phyloP scores from a whole-genome alignment of 1,140 invertebrate genomes.

The Plodia interpunctella region DNA sequence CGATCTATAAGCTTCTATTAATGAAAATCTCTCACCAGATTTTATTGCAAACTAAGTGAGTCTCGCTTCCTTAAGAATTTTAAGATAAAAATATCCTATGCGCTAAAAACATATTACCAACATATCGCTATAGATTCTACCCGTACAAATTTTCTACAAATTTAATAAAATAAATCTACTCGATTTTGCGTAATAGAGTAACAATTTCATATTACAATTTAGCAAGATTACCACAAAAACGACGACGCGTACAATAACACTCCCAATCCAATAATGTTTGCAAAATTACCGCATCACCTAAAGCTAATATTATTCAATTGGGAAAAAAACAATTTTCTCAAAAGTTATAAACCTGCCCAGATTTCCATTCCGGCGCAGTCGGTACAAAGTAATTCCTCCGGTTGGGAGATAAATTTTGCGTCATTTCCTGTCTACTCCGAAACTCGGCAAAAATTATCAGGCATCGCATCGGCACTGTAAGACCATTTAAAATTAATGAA shows the following conservation, averaged over 20 bases:
- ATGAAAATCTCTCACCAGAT: constrained; percentile 37
- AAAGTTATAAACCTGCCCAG: constrained; percentile 58
- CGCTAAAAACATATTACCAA: too few relatives aligned
- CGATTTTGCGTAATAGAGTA: too few relatives aligned
- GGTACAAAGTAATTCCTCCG: constrained; percentile 62
- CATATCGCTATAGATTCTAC: too few relatives aligned
- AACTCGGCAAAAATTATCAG: constrained; percentile 66
- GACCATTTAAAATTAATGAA: constrained; percentile 74
- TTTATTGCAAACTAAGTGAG: too few relatives aligned
- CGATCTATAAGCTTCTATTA: constrained; percentile 43
- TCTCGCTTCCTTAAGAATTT: too few relatives aligned
- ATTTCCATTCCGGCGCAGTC: constrained; percentile 67
- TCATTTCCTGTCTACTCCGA: constrained; percentile 60
- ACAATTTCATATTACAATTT: too few relatives aligned
- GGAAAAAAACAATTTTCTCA: constrained; percentile 50
- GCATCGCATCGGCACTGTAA: constrained; percentile 51
- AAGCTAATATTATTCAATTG: constrained; percentile 54
- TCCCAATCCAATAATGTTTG: constrained; percentile 37
- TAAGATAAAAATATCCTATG: too few relatives aligned
- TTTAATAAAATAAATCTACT: too few relatives aligned
- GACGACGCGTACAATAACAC: constrained; percentile 12
- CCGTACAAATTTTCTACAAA: too few relatives aligned
- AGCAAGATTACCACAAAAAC: too few relatives aligned
- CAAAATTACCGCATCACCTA: constrained; percentile 36
- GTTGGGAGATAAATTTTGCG: constrained; percentile 69